Base-by-base conservation (phyloP, 1,140 invertebrate species). In the Heterodera carotae region DNA sequence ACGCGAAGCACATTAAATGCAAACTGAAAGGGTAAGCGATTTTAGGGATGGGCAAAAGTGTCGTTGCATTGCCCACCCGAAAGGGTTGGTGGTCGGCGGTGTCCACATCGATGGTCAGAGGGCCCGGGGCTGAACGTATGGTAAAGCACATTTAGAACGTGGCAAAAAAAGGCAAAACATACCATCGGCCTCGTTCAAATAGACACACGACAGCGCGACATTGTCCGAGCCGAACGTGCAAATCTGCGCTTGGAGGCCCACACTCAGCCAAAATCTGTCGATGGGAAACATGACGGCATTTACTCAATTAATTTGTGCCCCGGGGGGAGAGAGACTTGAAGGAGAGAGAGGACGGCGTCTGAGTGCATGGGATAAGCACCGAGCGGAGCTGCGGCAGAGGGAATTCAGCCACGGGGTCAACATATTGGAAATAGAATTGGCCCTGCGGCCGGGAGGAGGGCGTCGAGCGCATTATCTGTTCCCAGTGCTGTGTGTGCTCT, bases 221-320 rank as follows among this genome's bases (percentile, higher is more conserved):
- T 82, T 82, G 27, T 82, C 82, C 18, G 62, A 70, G 12, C 79
- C 62, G 15, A 84, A 56, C 22, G 82, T 82, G 66, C 81, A 82
- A 34, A 84, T 31, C 69, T 84, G 83, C 27, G 83, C 81, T 39
- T 82, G 81, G 25, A 82, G 43, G 48, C 81, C 81, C 25, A 81
- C 27, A 76, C 79, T 82, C 79, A 84, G 22, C 81, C 81, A 82
- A 34, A 81, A 84, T 81, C 82, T 81, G 29, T 75, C 36, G 74
- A 80, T 36, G 33, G 27, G 73, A 43, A 29, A 31, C 36, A 27
- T 78, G 31, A 78, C n/a, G 60, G 8, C 34, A 27, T 8, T 68
- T 36, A 12, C 1, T 12, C 62, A 60, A 29, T 5, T 22, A 70
- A 70, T 70, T 2, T 7, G 10, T 1, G 69, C 7, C 7, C 7